Conservation (phyloP, 2,113 vertebrate genomes). For the Actenoides lindsayi region DNA sequence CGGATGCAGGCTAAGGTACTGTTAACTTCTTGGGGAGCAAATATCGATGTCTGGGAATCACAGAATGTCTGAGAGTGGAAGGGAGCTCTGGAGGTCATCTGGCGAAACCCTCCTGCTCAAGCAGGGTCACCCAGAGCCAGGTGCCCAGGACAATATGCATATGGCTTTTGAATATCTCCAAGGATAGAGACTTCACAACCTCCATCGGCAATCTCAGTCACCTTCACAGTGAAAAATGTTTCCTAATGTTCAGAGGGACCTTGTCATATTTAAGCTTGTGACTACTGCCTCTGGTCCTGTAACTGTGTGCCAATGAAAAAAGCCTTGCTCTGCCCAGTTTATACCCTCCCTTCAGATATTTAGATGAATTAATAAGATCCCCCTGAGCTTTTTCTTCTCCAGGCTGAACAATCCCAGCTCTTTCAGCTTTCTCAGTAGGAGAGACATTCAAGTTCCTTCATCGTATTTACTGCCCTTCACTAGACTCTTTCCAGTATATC, state of each 20-base stretch:
- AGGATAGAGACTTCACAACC: not conserved
- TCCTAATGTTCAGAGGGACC: not conserved
- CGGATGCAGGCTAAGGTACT: not conserved
- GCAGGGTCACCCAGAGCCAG: not conserved
- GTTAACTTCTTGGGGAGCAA: not conserved
- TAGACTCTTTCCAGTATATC: too few relatives aligned
- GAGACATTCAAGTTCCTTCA: too few relatives aligned
- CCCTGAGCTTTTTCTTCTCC: not conserved
- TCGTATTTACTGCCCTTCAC: too few relatives aligned
- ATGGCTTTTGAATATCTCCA: not conserved
- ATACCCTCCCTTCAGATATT: not conserved
- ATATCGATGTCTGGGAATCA: not conserved
- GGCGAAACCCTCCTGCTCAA: not conserved
- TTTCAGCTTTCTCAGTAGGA: too few relatives aligned
- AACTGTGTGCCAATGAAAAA: too few relatives aligned
- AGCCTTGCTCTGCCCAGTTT: too few relatives aligned
- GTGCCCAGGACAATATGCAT: not conserved
- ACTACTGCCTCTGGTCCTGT: not conserved
- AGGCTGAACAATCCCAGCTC: not conserved
- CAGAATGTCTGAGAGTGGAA: not conserved
- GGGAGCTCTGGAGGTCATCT: not conserved
- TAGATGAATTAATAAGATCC: not conserved
- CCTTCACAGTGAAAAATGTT: not conserved
- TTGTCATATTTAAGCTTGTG: not conserved
- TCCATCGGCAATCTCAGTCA: not conserved